phyloP scores from a whole-genome alignment of 2,888 invertebrate genomes.

The Aphrophora alni region DNA sequence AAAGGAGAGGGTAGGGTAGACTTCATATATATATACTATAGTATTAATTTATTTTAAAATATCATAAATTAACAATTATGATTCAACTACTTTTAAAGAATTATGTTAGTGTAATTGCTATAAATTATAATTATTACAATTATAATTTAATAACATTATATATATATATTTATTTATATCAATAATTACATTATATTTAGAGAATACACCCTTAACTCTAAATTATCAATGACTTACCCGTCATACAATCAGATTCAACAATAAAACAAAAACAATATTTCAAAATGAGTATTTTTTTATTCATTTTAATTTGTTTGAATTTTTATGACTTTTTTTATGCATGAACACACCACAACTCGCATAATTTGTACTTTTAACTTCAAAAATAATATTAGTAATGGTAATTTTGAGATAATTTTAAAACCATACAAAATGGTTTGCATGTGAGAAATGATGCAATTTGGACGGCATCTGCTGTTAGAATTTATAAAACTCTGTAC shows the following conservation, averaged over 20 bases:
- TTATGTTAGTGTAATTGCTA: neutral
- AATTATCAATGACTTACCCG: neutral
- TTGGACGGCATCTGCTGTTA: conserved; percentile 2
- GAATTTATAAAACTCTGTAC: neutral
- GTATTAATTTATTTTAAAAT: too few species aligned
- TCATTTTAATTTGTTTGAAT: neutral
- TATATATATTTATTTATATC: neutral
- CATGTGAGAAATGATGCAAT: neutral
- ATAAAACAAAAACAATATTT: neutral
- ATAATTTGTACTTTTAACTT: neutral
- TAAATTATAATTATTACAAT: neutral
- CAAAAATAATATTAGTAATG: neutral
- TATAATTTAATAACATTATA: neutral
- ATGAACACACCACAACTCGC: neutral
- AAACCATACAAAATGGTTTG: neutral
- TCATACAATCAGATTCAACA: neutral
- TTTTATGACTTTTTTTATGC: neutral
- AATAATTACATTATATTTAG: neutral
- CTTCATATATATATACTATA: too few species aligned
- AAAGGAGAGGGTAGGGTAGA: neutral
- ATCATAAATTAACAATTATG: too few species aligned
- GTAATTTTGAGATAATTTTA: neutral
- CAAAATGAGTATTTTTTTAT: neutral
- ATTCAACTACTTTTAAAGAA: too few species aligned
- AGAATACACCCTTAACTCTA: neutral